Evolutionary conservation across 2,797 vertebrate genomes (phyloP).

Genomic region (Pteropus rufus): DNA sequence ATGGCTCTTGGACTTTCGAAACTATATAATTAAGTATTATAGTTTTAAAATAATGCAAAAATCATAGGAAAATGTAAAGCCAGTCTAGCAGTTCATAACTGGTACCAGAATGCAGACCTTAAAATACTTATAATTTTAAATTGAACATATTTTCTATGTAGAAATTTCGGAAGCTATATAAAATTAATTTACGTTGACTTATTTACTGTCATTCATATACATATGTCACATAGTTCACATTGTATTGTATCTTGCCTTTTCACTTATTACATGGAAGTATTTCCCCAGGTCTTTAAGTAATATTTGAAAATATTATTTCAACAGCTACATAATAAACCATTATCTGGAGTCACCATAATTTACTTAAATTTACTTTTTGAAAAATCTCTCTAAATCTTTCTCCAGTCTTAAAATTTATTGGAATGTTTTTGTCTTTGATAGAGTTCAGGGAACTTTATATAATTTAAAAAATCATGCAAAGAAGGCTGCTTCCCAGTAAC

Average conservation of each 20-base stretch:
- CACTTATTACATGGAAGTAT: not conserved
- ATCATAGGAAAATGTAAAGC: not conserved
- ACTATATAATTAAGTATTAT: not conserved
- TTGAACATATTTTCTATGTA: not conserved
- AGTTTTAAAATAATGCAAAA: slow-evolving; percentile 24
- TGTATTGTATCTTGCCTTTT: not conserved
- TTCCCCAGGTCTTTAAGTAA: not conserved
- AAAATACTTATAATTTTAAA: not conserved
- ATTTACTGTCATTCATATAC: not conserved
- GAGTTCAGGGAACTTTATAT: not conserved
- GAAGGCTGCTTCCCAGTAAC: not conserved
- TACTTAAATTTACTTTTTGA: not conserved
- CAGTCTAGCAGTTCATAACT: not conserved
- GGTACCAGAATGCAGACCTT: not conserved
- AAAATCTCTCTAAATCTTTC: not conserved
- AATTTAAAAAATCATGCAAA: not conserved
- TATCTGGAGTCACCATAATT: not conserved
- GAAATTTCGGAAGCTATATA: not conserved
- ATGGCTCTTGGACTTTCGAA: not conserved
- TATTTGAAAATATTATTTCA: not conserved
- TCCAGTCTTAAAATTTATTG: not conserved
- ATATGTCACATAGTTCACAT: not conserved
- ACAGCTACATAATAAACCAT: not conserved
- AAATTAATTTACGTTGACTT: not conserved
- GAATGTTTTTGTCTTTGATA: not conserved